These are phyloP conservation scores for Pangasius mekongensis DNA, from an alignment of 2,797 vertebrate genomes.

Conservation along the genomic window DNA sequence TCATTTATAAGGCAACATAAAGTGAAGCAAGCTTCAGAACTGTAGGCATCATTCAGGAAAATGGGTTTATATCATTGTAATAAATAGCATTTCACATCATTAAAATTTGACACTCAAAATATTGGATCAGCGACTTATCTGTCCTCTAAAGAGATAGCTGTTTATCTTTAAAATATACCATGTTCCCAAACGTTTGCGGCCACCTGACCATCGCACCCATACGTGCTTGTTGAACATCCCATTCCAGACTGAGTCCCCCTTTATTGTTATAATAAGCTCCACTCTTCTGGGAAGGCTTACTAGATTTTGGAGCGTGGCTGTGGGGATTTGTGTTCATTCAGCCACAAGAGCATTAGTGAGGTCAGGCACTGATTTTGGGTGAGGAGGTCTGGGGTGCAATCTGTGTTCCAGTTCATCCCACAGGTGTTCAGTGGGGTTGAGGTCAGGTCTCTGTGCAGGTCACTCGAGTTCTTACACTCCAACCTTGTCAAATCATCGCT, in stretches of 20 bases:
- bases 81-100: not conserved
- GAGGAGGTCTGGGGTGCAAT: no score
- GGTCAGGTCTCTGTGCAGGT: no score
- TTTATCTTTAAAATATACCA: not conserved
- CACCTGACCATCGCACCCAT: not conserved
- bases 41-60: not conserved
- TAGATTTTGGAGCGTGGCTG: not conserved
- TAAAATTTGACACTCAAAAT: not conserved
- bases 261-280: not conserved
- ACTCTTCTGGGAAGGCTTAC: not conserved
- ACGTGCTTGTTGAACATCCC: not conserved
- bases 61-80: not conserved
- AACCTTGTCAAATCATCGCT: not conserved
- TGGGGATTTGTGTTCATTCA: not conserved
- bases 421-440: no score
- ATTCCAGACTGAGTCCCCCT: not conserved
- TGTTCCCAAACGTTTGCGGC: not conserved
- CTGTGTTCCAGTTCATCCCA: no score
- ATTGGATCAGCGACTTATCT: not conserved
- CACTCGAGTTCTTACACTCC: not conserved
- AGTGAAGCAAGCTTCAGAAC: not conserved
- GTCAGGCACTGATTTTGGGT: not conserved
- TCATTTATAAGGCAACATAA: not conserved
- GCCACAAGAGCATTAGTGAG: not conserved
- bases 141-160: not conserved